These are phyloP conservation scores for Aspidiotus destructor DNA, from an alignment of 2,888 invertebrate genomes.

Conservation along the genomic window DNA sequence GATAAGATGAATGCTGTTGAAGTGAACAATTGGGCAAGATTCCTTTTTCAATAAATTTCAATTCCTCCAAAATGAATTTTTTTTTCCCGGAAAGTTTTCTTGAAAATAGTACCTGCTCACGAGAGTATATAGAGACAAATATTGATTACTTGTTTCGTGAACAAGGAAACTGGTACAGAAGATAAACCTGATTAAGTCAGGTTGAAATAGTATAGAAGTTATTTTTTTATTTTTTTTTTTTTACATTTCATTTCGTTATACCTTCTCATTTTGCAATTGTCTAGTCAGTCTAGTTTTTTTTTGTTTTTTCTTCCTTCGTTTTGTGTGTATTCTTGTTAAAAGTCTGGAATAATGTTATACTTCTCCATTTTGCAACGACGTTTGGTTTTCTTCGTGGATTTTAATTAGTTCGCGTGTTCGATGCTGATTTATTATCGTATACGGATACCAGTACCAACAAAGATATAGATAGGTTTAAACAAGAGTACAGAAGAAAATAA, in stretches of 20 bases:
- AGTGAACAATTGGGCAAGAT: no score
- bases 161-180: no score
- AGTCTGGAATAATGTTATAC: background rate
- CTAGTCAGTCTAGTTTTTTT: no score
- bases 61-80: background rate
- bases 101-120: background rate
- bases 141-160: background rate
- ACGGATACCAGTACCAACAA: background rate
- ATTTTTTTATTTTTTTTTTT: no score
- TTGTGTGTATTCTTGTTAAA: no score
- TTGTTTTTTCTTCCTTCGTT: no score
- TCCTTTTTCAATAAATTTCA: background rate
- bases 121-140: background rate
- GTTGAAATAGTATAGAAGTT: no score
- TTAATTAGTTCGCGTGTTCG: slow-evolving; percentile 4
- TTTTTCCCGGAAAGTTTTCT: slow-evolving; percentile 3
- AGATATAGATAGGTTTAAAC: background rate
- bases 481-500: no score
- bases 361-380: slow-evolving; percentile 1
- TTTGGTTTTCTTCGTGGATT: background rate
- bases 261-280: no score
- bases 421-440: background rate
- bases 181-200: no score
- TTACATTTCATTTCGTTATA: no score
- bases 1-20: no score